phyloP scores from a whole-genome alignment of 2,888 invertebrate genomes.

The Drymonia ruficornis region DNA sequence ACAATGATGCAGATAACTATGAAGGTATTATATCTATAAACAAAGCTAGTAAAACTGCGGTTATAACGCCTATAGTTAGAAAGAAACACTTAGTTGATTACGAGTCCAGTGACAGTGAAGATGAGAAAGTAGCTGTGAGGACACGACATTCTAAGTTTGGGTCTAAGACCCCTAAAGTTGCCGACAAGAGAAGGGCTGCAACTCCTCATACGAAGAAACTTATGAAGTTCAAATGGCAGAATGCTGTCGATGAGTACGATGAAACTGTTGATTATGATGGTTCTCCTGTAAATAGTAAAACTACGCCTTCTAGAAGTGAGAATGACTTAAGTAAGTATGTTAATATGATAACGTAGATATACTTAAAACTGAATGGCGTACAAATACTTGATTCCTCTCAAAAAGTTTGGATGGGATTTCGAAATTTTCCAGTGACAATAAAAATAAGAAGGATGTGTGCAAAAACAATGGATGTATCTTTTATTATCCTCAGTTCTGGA shows the following conservation, averaged over 20 bases:
- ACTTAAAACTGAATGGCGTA: neutral
- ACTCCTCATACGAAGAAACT: slow-evolving; percentile 75
- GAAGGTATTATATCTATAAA: slow-evolving; percentile 65
- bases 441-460: too few relatives aligned
- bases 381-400: too few relatives aligned
- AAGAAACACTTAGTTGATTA: slow-evolving; percentile 72
- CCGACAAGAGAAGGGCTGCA: slow-evolving; percentile 52
- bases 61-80: slow-evolving; percentile 71
- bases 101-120: slow-evolving; percentile 67
- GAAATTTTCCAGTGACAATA: too few relatives aligned
- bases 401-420: too few relatives aligned
- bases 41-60: slow-evolving; percentile 66
- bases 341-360: neutral
- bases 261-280: slow-evolving; percentile 45
- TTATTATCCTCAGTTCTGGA: slow-evolving; percentile 43
- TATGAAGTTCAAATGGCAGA: slow-evolving; percentile 58
- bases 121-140: slow-evolving; percentile 37
- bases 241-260: slow-evolving; percentile 59
- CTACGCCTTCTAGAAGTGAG: slow-evolving; percentile 57
- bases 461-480: too few relatives aligned
- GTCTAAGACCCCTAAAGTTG: slow-evolving; percentile 59
- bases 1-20: slow-evolving; percentile 51
- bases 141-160: slow-evolving; percentile 56
- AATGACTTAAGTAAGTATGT: slow-evolving; percentile 46
- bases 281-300: slow-evolving; percentile 43